Conservation (phyloP, 2,888 invertebrate genomes). For the Limnephilus lunatus region DNA sequence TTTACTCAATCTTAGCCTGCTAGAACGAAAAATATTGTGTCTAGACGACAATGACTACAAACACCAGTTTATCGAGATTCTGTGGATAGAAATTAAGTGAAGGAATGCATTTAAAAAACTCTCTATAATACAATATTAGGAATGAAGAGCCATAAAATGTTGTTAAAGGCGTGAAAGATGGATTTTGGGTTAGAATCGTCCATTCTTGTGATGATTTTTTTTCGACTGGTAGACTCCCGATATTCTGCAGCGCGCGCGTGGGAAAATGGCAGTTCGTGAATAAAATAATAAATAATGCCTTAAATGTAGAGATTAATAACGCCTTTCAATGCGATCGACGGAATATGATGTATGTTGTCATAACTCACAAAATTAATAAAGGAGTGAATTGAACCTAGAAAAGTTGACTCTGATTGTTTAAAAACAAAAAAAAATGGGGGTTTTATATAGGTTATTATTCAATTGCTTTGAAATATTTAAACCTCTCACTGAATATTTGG, state of each 20-base stretch:
- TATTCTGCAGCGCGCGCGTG: neutral
- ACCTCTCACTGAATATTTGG: neutral
- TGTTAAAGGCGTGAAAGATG: neutral
- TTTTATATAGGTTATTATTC: neutral
- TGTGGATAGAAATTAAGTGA: neutral
- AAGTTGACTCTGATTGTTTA: neutral
- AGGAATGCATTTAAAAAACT: neutral
- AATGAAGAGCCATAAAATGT: neutral
- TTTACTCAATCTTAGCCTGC: neutral
- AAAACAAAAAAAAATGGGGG: neutral
- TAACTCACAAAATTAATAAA: neutral
- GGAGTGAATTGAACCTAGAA: neutral
- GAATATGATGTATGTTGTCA: neutral
- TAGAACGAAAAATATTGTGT: neutral
- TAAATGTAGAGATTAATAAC: constrained; percentile 51
- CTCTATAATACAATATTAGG: neutral
- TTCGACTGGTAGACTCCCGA: neutral
- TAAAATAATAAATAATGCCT: constrained; percentile 52
- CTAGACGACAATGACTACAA: neutral
- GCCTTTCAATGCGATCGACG: constrained; percentile 13
- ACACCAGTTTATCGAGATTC: neutral
- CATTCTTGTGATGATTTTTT: no score
- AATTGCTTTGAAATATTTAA: neutral
- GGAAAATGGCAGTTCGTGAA: neutral
- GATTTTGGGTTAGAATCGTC: neutral